Evolutionary conservation across 2,888 invertebrate genomes (phyloP).

Genomic region (Lasioglossum vierecki): DNA sequence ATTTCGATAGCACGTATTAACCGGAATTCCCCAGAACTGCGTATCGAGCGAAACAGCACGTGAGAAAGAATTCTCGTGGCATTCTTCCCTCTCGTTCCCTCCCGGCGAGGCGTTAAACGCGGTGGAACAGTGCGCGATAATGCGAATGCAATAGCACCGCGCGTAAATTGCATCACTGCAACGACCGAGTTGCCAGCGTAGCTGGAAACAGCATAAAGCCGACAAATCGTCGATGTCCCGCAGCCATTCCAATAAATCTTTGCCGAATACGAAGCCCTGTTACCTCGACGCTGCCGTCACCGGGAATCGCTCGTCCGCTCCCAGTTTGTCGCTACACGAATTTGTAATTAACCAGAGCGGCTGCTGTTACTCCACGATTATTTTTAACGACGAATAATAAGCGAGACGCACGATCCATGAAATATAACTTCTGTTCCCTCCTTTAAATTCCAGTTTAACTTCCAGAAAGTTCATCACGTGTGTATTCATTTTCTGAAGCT

Average conservation of each 20-base stretch:
- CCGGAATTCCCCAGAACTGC: background rate
- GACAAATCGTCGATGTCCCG: slow-evolving; percentile 35
- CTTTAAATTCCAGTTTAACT: no score
- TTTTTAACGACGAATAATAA: slow-evolving; percentile 12
- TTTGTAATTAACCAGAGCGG: slow-evolving; percentile 20
- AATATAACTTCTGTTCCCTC: background rate
- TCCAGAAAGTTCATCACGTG: background rate
- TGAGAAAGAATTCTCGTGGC: slow-evolving; percentile 38
- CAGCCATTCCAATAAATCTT: slow-evolving; percentile 38
- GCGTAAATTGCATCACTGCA: slow-evolving; percentile 50
- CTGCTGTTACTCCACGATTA: background rate
- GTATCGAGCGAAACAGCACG: background rate
- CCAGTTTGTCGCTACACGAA: slow-evolving; percentile 7
- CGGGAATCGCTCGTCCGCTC: background rate
- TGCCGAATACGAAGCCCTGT: slow-evolving; percentile 12
- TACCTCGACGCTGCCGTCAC: background rate
- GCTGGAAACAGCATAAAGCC: slow-evolving; percentile 31
- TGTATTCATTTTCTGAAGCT: background rate
- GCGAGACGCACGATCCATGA: background rate
- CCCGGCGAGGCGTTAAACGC: background rate
- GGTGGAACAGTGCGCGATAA: slow-evolving; percentile 32
- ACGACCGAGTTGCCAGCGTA: slow-evolving; percentile 43
- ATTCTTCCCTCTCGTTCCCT: background rate
- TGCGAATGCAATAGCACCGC: slow-evolving; percentile 44
- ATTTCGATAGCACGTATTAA: background rate